Base-by-base conservation (phyloP, 2,888 invertebrate genomes). In the Choristoneura rosaceana region DNA sequence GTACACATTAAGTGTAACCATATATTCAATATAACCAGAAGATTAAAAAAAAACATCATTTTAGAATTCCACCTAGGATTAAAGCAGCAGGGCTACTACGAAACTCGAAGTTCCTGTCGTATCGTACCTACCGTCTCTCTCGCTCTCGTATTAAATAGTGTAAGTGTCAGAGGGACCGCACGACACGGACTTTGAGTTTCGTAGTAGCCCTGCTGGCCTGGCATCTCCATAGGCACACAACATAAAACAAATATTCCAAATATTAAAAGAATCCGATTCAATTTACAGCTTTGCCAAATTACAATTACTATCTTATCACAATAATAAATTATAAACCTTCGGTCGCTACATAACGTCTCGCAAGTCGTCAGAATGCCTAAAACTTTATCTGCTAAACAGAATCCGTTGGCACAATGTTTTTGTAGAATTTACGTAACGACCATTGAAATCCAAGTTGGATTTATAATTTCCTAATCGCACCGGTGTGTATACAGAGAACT, bases 281-380 rank as follows among this genome's bases (percentile, higher is more conserved):
- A 68, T 69, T 64, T 68, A 60, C 68, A 73, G 41, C 47, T 60
- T 41, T 14, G 58, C 59, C 60, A 64, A 55, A 55, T 15, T 69
- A 68, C 14, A 68, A 45, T 50, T 68, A 68, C 38, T 60, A 66
- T 73, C 59, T 69, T 69, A 73, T 73, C 73, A 69, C 63, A 71
- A 71, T 67, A 71, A 67, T 67, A 73, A 68, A 69, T 64, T 55
- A 66, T 43, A 66, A 64, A 63, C 14, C 34, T 15, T 17, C 50
- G 17, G 41, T 61, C 59, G 34, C 43, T 45, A 45, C 43, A 38
- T 62, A 62, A 63, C 47, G 7, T 9, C 64, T 64, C 64, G 45
- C 50, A 50, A 64, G 25, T 47, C 15, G 33, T 33, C 34, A 50
- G 1, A 25, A 34, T 59, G 38, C 33, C 34, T 34, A n/a, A 50